These are phyloP conservation scores for Drosophila mojavensis DNA, from an alignment of 1,140 invertebrate species.

Conservation along the genomic window DNA sequence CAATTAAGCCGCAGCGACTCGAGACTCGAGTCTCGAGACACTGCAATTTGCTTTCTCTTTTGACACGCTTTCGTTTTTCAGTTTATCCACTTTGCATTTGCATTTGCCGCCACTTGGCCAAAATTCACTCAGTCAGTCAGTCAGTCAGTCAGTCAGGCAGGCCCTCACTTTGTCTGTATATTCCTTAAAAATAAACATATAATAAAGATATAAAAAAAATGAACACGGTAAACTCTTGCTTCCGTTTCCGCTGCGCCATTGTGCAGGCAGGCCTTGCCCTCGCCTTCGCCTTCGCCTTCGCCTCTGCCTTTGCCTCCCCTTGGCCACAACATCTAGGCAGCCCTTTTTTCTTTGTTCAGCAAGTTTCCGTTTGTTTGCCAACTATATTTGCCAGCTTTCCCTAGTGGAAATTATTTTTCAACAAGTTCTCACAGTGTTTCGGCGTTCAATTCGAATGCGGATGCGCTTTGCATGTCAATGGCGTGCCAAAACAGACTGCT, in stretches of 20 bases:
- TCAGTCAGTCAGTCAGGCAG: background rate
- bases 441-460: conserved; percentile 31
- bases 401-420: conserved; percentile 39
- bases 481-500: background rate
- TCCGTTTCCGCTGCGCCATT: conserved; percentile 84
- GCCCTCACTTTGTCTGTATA: background rate
- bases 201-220: conserved; percentile 22
- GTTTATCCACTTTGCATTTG: conserved; percentile 45
- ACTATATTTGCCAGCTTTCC: conserved; percentile 20
- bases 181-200: conserved; percentile 34
- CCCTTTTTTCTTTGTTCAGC: conserved; percentile 16
- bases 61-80: conserved; percentile 50
- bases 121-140: background rate
- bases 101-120: conserved; percentile 13
- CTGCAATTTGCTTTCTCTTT: conserved; percentile 44
- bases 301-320: conserved; percentile 3
- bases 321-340: conserved; percentile 3
- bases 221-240: conserved; percentile 71
- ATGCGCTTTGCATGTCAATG: conserved; percentile 38
- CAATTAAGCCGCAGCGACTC: conserved; percentile 51
- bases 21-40: background rate
- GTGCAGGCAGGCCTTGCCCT: conserved; percentile 66
- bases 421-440: conserved; percentile 43
- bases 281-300: background rate
- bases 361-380: conserved; percentile 26